Evolutionary conservation across 1,140 invertebrate species (phyloP).

Genomic region (Scaptomyza hsui): DNA sequence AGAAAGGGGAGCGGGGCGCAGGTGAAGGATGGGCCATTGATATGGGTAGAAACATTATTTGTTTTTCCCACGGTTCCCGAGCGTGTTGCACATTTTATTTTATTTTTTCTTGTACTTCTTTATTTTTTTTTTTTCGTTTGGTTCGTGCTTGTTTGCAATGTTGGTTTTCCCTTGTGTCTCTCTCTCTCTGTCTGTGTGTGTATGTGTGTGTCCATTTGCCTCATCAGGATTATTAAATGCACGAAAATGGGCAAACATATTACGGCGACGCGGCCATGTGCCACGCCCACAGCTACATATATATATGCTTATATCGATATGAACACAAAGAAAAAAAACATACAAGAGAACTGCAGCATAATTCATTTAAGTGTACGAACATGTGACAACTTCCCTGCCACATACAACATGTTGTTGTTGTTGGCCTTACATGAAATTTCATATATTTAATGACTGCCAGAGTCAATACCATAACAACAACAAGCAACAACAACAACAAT

Average conservation of each 20-base stretch:
- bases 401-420: constrained; percentile 15
- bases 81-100: constrained; percentile 17
- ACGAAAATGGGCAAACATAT: constrained; percentile 41
- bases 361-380: constrained; percentile 68
- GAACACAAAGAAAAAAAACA: constrained; percentile 6
- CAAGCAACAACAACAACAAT: constrained; percentile 28
- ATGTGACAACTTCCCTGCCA: constrained; percentile 13
- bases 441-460: constrained; percentile 72
- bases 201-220: constrained; percentile 25
- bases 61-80: constrained; percentile 10
- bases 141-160: background rate
- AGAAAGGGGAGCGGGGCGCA: background rate
- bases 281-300: background rate
- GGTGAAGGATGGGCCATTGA: background rate
- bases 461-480: constrained; percentile 46
- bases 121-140: background rate
- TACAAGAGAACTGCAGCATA: constrained; percentile 41
- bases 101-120: background rate
- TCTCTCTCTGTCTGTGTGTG: background rate
- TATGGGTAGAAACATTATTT: constrained; percentile 1
- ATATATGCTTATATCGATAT: constrained; percentile 11
- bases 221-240: constrained; percentile 40
- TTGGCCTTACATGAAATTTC: constrained; percentile 62
- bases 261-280: background rate
- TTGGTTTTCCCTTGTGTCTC: background rate